phyloP scores from a whole-genome alignment of 2,113 vertebrate genomes.

The Guaruba guarouba region DNA sequence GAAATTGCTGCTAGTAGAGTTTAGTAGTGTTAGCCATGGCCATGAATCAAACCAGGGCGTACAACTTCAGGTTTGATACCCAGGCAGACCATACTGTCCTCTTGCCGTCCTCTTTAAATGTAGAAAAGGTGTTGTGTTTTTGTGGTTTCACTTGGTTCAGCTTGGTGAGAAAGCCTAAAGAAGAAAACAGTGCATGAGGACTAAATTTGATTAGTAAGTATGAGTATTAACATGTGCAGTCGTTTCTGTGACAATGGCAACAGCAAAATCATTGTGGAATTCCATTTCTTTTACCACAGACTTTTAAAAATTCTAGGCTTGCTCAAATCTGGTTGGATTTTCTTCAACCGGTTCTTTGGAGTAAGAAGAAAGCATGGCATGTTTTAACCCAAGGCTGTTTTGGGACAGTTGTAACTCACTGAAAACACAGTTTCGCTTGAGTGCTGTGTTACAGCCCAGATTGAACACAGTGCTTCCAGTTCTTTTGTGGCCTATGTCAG shows the following conservation, averaged over 20 bases:
- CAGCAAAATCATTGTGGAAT: not conserved
- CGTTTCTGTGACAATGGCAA: not conserved
- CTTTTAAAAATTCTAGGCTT: not conserved
- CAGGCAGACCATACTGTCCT: not conserved
- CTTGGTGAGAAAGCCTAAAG: not conserved
- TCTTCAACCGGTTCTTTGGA: not conserved
- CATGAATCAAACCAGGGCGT: not conserved
- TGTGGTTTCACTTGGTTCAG: not conserved
- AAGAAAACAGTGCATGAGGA: not conserved
- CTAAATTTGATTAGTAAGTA: not conserved
- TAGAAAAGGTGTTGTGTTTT: not conserved
- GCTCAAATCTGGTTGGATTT: conserved; percentile 28
- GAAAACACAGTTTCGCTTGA: not conserved
- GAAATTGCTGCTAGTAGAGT: not conserved
- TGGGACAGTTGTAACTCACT: conserved; percentile 6
- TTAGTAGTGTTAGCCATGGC: not conserved
- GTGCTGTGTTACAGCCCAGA: not conserved
- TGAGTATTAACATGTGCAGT: not conserved
- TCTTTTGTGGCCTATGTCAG: not conserved
- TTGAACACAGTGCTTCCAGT: not conserved
- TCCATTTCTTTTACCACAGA: not conserved
- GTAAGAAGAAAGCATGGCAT: not conserved
- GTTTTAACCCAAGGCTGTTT: conserved; percentile 54
- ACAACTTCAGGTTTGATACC: not conserved
- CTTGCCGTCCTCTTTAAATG: not conserved